Conservation (phyloP, 2,888 invertebrate genomes). For the Eugnorisma glareosa region DNA sequence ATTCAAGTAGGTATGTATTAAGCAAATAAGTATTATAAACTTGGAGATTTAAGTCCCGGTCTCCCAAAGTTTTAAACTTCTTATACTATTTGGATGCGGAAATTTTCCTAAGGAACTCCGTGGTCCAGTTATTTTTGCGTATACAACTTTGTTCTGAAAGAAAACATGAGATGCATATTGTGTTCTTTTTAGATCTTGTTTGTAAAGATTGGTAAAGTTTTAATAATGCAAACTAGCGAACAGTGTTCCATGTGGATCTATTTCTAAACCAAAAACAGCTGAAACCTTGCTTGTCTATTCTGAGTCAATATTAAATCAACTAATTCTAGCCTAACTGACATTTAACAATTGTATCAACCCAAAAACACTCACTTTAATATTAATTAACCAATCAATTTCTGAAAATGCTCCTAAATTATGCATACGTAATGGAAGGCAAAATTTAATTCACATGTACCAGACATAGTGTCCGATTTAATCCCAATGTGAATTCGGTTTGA, state of each 20-base stretch:
- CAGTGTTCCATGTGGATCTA: neutral
- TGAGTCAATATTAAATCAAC: slow-evolving; percentile 8
- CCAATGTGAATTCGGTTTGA: slow-evolving; percentile 78
- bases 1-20: slow-evolving; percentile 70
- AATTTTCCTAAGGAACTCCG: slow-evolving; percentile 47
- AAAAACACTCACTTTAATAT: slow-evolving; percentile 18
- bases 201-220: neutral
- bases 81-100: slow-evolving; percentile 41
- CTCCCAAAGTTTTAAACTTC: slow-evolving; percentile 56
- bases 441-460: slow-evolving; percentile 78
- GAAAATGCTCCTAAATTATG: slow-evolving; percentile 58
- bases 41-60: slow-evolving; percentile 51
- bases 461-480: slow-evolving; percentile 83
- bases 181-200: slow-evolving; percentile 15
- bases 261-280: neutral
- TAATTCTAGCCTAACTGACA: slow-evolving; percentile 2
- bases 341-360: neutral
- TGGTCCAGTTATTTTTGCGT: slow-evolving; percentile 34
- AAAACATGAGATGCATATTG: slow-evolving; percentile 41
- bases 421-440: slow-evolving; percentile 66
- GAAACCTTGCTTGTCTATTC: neutral
- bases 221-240: neutral
- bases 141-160: slow-evolving; percentile 28
- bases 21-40: slow-evolving; percentile 67
- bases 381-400: slow-evolving; percentile 60